Evolutionary conservation across 2,888 invertebrate species (phyloP), one percentile per base, ranked within the genome.

Genomic region (Hydroisotoma schaefferi): DNA sequence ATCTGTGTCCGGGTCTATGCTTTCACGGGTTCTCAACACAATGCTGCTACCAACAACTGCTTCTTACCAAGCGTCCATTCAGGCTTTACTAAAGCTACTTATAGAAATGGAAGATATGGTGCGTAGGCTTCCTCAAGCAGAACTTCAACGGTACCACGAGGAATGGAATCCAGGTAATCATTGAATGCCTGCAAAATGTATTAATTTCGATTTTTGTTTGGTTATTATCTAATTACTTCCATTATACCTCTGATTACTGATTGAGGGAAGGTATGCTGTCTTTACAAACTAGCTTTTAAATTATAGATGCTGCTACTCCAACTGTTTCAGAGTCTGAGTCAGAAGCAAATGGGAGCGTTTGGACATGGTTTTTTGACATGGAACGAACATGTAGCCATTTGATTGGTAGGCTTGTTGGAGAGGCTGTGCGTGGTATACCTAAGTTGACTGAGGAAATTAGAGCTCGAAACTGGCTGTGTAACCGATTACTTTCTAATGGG

Each of bases 281-380:
- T 22, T 46, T 25, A 25, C 20, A 20, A 18, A 23, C 15, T 4
- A 22, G 25, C 15, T 15, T 51, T 18, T 33, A 18, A 15, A 22
- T 40, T 57, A 37, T 59, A 55, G 60, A 67, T 70, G 37, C 70
- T 73, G 80, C 80, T 65, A 81, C 81, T 0, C 81, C 81, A 6
- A 81, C 81, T 3, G 75, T 80, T 22, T 74, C 76, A 8, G 78
- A 80, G 65, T 69, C 78, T 23, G 77, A 78, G 18, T 47, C 55
- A 2, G 58, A 61, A 23, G 54, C 58, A 63, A 43, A 63, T 53
- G 37, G 66, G 77, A 56, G 78, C 77, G 64, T 78, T 76, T 33
- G 81, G 81, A 81, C 75, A 78, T 53, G 84, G 84, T 77, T 84
- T 61, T 75, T 84, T 28, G 84, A 84, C 74, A 75, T 83, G 72